Conservation (phyloP, 2,797 vertebrate species). For the Tangara arthus region DNA sequence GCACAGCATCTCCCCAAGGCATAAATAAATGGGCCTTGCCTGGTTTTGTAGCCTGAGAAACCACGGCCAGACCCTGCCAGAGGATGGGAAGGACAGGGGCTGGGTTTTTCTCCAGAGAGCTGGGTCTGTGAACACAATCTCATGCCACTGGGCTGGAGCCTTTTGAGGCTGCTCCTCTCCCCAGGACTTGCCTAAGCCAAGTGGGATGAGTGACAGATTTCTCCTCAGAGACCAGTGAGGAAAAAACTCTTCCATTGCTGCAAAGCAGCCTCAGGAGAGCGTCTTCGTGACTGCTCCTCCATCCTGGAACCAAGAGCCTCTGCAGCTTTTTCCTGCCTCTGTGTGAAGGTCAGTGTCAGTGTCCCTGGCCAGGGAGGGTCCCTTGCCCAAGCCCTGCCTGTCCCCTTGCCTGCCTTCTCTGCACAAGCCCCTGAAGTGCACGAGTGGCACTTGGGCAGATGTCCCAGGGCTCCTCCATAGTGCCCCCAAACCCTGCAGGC, state of each 20-base stretch:
- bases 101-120: background rate
- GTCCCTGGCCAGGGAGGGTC: accelerated
- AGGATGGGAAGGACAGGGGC: background rate
- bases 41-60: background rate
- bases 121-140: background rate
- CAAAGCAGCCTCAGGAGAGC: background rate
- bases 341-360: background rate
- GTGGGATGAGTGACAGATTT: background rate
- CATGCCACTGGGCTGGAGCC: background rate
- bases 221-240: background rate
- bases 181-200: background rate
- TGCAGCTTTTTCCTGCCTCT: background rate
- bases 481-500: accelerated
- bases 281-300: background rate
- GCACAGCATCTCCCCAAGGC: background rate
- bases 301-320: background rate
- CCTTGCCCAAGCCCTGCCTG: background rate
- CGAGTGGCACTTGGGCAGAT: background rate
- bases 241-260: background rate
- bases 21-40: background rate
- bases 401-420: background rate
- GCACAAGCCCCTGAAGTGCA: background rate
- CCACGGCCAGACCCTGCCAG: background rate
- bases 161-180: background rate
- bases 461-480: background rate